Base-by-base conservation (phyloP, 1,140 invertebrate species). In the Archivesica marissinica region DNA sequence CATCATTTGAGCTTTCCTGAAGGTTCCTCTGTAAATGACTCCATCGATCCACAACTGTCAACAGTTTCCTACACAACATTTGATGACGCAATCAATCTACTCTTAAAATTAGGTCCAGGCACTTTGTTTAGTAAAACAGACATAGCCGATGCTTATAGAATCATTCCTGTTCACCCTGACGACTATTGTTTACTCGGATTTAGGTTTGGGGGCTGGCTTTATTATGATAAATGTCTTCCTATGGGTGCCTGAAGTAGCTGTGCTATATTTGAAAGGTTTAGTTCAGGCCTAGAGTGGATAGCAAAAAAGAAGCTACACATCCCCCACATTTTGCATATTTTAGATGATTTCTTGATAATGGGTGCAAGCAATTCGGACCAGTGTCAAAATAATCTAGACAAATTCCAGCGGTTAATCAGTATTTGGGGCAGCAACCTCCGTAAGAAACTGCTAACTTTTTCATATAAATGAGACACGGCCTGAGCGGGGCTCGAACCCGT, bases 261-360 rank as follows among this genome's bases (percentile, higher is more conserved):
- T 39, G 13, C 35, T 0, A 61, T 68, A n/a, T 86, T 86, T 64
- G 77, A 88, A 47, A 20, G 30, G 15, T 82, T 88, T 38, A 88
- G 64, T 41, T 38, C 76, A 28, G 68, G 44, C 33, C 28, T 88
- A 15, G 54, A 88, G 50, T 86, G 9, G 38, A 50, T 64, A 33
- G 17, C 39, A 4, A 11, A 39, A 83, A 54, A 47, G 41, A 7
- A 75, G 1, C 28, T 61, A 20, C 11, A 38, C 9, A 4, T 23
- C 23, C 17, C 38, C 20, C 17, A 33, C 38, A 70, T 84, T 28
- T 39, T 13, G 0, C 80, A 87, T 56, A 70, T 87, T 0, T 1
- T 85, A 11, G 86, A 78, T 47, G 80, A 87, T 70, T 87, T 84
- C 28, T 75, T 87, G 20, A 66, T 87, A 44, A 17, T 84, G 0